Conservation (phyloP, 2,888 invertebrate genomes). For the Cheiracanthium punctorium region DNA sequence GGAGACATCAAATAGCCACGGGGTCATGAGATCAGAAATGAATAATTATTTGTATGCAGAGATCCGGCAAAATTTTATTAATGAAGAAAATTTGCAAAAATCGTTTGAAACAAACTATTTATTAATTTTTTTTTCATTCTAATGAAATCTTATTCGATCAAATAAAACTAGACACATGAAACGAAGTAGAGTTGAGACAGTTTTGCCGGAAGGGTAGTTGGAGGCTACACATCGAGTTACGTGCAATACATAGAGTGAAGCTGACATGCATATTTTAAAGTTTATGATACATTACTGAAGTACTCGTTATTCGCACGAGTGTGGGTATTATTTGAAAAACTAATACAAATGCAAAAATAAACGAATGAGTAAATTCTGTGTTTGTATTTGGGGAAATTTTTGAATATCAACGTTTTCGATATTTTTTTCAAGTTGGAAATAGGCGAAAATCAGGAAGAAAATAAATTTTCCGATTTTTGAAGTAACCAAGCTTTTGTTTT, state of each 20-base stretch:
- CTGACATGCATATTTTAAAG: background rate
- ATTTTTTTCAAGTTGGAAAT: no score
- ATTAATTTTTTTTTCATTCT: background rate
- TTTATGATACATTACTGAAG: no score
- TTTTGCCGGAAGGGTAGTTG: background rate
- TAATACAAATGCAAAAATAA: no score
- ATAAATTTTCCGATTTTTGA: no score
- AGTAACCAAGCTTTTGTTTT: no score
- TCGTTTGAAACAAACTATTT: background rate
- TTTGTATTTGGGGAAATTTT: no score
- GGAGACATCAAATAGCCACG: background rate
- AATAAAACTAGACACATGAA: background rate
- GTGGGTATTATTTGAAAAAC: no score
- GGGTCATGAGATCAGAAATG: background rate
- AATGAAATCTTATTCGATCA: background rate
- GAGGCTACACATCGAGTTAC: background rate
- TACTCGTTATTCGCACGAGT: no score
- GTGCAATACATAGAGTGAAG: background rate
- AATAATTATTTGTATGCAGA: conserved; percentile 10
- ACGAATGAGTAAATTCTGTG: no score
- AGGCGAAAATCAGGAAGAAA: no score
- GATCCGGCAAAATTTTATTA: background rate
- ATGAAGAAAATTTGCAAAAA: conserved; percentile 4
- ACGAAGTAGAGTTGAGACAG: background rate
- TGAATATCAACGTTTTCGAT: no score